Base-by-base conservation (phyloP, 2,797 vertebrate genomes). In the Poecilia velifera region DNA sequence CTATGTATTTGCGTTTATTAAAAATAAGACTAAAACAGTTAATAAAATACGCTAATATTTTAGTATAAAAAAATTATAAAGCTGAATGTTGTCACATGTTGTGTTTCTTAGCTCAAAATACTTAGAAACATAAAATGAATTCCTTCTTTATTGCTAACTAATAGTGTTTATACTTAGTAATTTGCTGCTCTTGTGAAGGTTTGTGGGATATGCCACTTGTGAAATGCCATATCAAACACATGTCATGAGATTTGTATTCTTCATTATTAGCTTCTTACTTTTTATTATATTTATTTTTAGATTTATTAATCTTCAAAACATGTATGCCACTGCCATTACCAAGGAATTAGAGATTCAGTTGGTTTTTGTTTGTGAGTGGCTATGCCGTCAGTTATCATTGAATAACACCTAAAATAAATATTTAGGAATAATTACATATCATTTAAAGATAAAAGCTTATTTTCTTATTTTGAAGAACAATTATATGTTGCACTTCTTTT, bases 221-320 rank as follows among this genome's bases (percentile, higher is more conserved):
- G 88, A 90, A 90, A 91, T 72, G 36, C 84, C 88, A 93, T 91
- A 87, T 87, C 78, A 71, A 85, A 79, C 83, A 82, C 78, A 90
- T 84, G 87, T 89, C 73, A 80, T 85, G 89, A 88, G 90, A 91
- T 89, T 87, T 88, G 85, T 89, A 84, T 85, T 90, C 81, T 88
- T 91, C 80, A 78, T 91, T 51, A 4, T 57, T 28, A 28, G 25
- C 53, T 57, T 57, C 14, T 31, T 16, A 31, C 31, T 62, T 62
- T 62, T 16, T 1, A 31, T 34, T 28, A 16, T 16, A 62, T 88
- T 34, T 34, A 34, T 34, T 34, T 34, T 34, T 34, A 34, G 34
- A 34, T 34, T 0, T 34, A 34, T 81, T 85, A 91, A 92, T 87
- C 82, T 84, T 84, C 77, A 82, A 76, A 88, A 79, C 86, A 84